Conservation (phyloP, 2,113 vertebrate species). For the Tragelaphus imberbis region DNA sequence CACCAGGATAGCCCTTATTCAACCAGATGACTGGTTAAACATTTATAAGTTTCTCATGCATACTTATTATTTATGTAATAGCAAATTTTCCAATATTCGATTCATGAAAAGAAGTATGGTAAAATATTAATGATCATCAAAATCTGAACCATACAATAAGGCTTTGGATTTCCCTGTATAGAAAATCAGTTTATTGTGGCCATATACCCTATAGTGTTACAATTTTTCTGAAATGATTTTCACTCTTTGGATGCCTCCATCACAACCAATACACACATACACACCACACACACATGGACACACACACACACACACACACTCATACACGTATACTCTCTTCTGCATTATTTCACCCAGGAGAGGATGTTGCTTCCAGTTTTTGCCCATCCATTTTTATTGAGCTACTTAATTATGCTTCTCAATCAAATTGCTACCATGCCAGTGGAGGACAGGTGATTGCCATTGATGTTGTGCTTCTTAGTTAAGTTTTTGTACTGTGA, state of each 20-base stretch:
- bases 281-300: background rate
- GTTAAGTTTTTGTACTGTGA: background rate
- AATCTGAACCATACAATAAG: background rate
- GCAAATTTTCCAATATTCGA: background rate
- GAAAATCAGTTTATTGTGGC: background rate
- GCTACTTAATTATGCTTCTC: background rate
- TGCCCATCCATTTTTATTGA: background rate
- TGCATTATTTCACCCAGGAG: background rate
- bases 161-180: background rate
- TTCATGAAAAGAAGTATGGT: background rate
- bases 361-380: background rate
- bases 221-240: background rate
- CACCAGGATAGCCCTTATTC: background rate
- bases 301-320: no score
- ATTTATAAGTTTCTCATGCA: background rate
- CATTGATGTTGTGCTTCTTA: background rate
- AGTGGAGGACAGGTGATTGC: background rate
- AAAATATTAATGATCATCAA: background rate
- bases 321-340: background rate
- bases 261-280: background rate
- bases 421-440: background rate
- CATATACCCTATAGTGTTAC: background rate
- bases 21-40: background rate
- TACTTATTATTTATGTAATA: background rate
- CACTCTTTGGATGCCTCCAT: background rate